These are phyloP conservation scores for Drosophila stalkeri DNA, from an alignment of 2,888 invertebrate species.

Conservation along the genomic window DNA sequence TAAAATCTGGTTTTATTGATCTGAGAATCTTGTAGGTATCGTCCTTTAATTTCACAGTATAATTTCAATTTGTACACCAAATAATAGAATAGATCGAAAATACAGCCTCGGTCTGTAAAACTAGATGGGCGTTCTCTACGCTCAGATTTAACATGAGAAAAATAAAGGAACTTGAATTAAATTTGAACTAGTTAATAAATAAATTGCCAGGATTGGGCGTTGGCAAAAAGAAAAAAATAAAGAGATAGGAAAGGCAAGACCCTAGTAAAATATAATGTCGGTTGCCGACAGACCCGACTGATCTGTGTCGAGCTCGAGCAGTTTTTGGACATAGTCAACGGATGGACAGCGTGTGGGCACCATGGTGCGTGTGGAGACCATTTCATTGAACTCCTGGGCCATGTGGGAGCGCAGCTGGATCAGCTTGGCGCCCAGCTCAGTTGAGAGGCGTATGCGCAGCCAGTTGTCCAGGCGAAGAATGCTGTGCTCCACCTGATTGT, in stretches of 20 bases:
- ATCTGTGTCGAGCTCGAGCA: conserved; percentile 16
- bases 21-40: neutral
- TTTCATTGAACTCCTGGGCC: conserved; percentile 22
- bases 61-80: conserved; percentile 8
- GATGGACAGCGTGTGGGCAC: conserved; percentile 2
- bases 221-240: too few species aligned
- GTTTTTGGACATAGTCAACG: neutral
- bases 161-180: too few species aligned
- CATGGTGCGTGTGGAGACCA: conserved; percentile 23
- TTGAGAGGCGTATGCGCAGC: conserved; percentile 31
- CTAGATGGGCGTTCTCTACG: neutral
- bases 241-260: too few species aligned
- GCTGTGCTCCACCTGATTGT: conserved; percentile 13
- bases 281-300: conserved; percentile 28
- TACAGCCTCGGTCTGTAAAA: neutral
- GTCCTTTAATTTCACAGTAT: conserved; percentile 1
- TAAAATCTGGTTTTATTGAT: neutral
- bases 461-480: conserved; percentile 33
- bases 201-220: neutral
- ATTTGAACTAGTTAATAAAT: neutral
- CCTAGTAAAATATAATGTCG: conserved; percentile 14
- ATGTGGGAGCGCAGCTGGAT: conserved; percentile 80
- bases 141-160: too few species aligned
- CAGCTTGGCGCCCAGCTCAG: conserved; percentile 23
- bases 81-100: neutral